Percentiles rank a stretch among this genome's conserved stretches.
Conservation (phyloP, 2,113 vertebrate species). For the Oenanthe oenanthe region DNA sequence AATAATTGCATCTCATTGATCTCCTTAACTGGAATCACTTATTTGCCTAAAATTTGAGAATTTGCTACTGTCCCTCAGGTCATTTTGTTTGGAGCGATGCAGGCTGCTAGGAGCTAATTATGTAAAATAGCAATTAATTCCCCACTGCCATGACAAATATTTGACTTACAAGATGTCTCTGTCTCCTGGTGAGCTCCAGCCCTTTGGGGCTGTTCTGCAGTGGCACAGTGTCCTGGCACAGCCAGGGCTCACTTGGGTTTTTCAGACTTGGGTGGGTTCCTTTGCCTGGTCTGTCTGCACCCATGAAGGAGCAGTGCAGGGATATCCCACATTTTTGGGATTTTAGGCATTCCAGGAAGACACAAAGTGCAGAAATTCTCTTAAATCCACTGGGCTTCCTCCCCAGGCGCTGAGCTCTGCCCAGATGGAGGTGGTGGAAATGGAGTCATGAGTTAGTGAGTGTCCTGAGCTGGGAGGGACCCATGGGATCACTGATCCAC, state of each 20-base stretch:
- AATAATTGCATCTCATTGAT: slow-evolving; percentile 45
- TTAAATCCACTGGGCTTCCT: neutral
- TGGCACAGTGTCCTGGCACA: neutral
- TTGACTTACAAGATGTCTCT: neutral
- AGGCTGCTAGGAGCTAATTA: slow-evolving; percentile 32
- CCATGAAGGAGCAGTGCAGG: neutral
- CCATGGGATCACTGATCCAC: neutral
- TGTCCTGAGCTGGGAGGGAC: neutral
- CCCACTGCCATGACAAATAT: slow-evolving; percentile 20
- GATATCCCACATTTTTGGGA: neutral
- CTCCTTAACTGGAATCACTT: slow-evolving; percentile 43
- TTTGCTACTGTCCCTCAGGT: slow-evolving; percentile 39
- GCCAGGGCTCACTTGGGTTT: neutral
- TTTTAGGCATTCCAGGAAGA: neutral
- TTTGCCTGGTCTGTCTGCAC: neutral
- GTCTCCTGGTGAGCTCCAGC: neutral
- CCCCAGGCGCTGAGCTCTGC: neutral
- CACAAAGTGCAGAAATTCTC: neutral
- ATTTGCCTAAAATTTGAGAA: neutral
- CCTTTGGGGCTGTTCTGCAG: neutral
- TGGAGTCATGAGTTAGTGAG: neutral
- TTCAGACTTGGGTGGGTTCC: rapidly evolving
- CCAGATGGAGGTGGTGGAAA: neutral
- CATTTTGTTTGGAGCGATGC: slow-evolving; percentile 20
- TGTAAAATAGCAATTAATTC: slow-evolving; percentile 57